Conservation (phyloP, 2,888 invertebrate genomes). For the Nudaria mundana region DNA sequence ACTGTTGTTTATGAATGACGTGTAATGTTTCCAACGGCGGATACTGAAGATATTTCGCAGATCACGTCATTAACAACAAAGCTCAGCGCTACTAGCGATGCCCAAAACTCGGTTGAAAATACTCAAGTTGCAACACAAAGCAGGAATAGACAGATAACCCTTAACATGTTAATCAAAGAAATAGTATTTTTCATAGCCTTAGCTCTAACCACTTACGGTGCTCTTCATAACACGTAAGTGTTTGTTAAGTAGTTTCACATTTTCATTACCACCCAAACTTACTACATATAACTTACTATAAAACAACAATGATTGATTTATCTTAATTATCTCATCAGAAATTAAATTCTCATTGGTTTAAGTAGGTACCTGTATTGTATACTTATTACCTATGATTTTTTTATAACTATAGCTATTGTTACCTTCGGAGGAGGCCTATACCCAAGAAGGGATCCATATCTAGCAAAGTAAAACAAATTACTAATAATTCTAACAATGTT, state of each 20-base stretch:
- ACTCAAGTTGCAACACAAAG: conserved; percentile 56
- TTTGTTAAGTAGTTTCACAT: background rate
- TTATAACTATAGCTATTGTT: too few relatives aligned
- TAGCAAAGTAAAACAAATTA: too few relatives aligned
- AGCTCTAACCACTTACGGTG: conserved; percentile 85
- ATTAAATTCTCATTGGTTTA: too few relatives aligned
- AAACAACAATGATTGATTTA: too few relatives aligned
- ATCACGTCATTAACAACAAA: conserved; percentile 68
- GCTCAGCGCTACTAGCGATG: conserved; percentile 64
- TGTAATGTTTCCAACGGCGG: conserved; percentile 80
- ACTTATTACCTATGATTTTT: too few relatives aligned
- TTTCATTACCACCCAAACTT: too few relatives aligned
- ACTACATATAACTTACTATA: too few relatives aligned
- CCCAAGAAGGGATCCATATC: too few relatives aligned
- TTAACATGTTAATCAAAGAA: conserved; percentile 84
- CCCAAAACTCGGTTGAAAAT: conserved; percentile 55
- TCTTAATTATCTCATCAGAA: too few relatives aligned
- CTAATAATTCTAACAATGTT: too few relatives aligned
- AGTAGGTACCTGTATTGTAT: too few relatives aligned
- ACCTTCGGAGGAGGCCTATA: too few relatives aligned
- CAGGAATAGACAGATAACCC: conserved; percentile 62
- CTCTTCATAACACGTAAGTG: conserved; percentile 86
- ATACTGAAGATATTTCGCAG: conserved; percentile 69
- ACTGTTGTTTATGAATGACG: conserved; percentile 73
- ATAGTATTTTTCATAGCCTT: conserved; percentile 83